Percentiles rank a stretch among this genome's conserved stretches.
phyloP scores from a whole-genome alignment of 2,113 vertebrate genomes.

The Caracal caracal region DNA sequence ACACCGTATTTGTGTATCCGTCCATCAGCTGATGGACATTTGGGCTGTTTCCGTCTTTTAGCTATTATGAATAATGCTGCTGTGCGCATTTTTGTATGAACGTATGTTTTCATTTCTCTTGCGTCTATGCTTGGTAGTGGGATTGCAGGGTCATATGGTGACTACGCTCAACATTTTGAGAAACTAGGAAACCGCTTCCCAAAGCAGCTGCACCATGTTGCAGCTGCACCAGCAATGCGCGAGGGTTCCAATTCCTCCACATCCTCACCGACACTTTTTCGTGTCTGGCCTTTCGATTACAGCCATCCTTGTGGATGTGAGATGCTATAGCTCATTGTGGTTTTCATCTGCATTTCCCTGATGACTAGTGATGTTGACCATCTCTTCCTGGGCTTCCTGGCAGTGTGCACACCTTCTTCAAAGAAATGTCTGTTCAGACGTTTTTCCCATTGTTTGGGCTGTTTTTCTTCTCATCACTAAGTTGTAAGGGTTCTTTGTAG shows the following conservation, averaged over 20 bases:
- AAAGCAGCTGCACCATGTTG: not conserved
- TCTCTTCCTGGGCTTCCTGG: not conserved
- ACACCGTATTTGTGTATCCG: not conserved
- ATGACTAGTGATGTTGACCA: not conserved
- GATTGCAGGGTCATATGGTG: not conserved
- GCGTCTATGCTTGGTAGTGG: not conserved
- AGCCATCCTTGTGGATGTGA: not conserved
- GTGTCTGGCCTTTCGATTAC: not conserved
- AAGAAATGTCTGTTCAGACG: not conserved
- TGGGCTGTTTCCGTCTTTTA: not conserved
- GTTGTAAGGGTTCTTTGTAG: not conserved
- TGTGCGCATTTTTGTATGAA: not conserved
- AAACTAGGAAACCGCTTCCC: not conserved
- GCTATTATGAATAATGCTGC: not conserved
- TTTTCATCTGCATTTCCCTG: not conserved
- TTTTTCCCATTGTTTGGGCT: not conserved
- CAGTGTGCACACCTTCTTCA: not conserved
- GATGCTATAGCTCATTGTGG: not conserved
- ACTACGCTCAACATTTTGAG: not conserved
- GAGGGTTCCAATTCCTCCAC: not conserved
- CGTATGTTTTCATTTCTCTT: not conserved
- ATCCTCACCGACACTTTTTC: not conserved
- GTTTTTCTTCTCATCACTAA: slow-evolving; percentile 22
- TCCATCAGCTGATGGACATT: not conserved
- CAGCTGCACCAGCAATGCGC: not conserved